phyloP scores from a whole-genome alignment of 2,113 vertebrate species.

The Mystacornis crossleyi region DNA sequence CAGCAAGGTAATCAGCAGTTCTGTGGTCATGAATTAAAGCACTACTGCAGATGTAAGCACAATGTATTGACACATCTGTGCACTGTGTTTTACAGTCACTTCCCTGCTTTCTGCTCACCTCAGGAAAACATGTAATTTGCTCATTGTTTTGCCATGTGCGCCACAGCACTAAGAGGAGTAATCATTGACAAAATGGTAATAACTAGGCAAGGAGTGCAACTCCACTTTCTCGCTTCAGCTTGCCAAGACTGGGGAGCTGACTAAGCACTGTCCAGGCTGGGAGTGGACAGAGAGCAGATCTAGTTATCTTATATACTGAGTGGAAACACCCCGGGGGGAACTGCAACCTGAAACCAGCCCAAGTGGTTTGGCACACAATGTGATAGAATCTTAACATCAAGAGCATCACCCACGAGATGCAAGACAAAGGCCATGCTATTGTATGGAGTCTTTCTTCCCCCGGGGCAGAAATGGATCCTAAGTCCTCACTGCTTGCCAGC shows the following conservation, averaged over 20 bases:
- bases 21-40: background rate
- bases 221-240: background rate
- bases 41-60: background rate
- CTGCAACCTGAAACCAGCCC: conserved; percentile 43
- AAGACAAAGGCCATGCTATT: conserved; percentile 43
- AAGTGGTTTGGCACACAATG: conserved; percentile 43
- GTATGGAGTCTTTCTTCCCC: conserved; percentile 26
- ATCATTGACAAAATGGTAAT: conserved; percentile 4
- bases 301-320: conserved; percentile 7
- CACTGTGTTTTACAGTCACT: background rate
- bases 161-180: background rate
- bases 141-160: background rate
- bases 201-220: background rate
- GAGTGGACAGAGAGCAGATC: conserved; percentile 37
- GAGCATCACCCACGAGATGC: conserved; percentile 15
- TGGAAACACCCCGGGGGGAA: background rate
- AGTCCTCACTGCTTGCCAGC: conserved; percentile 34
- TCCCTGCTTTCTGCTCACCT: background rate
- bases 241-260: conserved; percentile 29
- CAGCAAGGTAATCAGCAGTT: background rate
- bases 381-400: conserved; percentile 29
- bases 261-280: background rate
- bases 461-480: conserved; percentile 56
- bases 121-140: background rate
- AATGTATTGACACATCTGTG: rapidly evolving